Evolutionary conservation across 1,140 invertebrate species (phyloP), one percentile per base, ranked within the genome.

Genomic region (Cydia strobilella): DNA sequence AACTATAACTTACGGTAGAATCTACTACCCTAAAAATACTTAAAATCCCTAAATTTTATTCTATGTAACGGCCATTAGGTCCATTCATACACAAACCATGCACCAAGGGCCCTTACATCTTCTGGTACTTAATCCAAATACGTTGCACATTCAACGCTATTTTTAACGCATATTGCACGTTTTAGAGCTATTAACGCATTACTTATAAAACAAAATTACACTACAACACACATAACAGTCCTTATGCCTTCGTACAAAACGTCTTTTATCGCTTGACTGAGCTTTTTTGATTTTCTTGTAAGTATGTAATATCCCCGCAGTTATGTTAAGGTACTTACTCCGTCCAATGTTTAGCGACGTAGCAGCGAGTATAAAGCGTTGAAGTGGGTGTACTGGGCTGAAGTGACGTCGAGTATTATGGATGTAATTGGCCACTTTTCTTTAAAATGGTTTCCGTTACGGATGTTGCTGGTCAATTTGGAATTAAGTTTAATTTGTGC

Each of bases 391-490:
- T 18, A 39, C 15, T 66, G 51, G 18, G 51, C 12, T 66, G 31
- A 69, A 69, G 65, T 69, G 65, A 18, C 27, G 31, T 18, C 6
- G 65, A 35, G 65, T 39, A 69, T 35, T 66, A 31, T 66, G 63
- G 27, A 1, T 35, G 15, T 69, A 69, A 69, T 69, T 69, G 65
- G 65, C 65, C 65, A 69, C 31, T 69, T 69, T 35, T 69, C 65
- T 35, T 35, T 31, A n/a, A 35, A 31, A n/a, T 15, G 3, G 25
- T 69, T 69, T 69, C 65, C 31, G 65, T 35, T 18, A 69, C 65
- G 65, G 65, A 69, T 69, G 65, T 69, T 69, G 27, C 63, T 35
- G 65, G 65, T 69, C 65, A 69, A 69, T 69, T 35, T 35, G 27
- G 31, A 35, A 66, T 66, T 31, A 66, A 23, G 27, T 66, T 66